Percentiles rank a stretch among this genome's conserved stretches.
Evolutionary conservation across 1,140 invertebrate genomes (phyloP).

Genomic region (Platyscapa corneri): DNA sequence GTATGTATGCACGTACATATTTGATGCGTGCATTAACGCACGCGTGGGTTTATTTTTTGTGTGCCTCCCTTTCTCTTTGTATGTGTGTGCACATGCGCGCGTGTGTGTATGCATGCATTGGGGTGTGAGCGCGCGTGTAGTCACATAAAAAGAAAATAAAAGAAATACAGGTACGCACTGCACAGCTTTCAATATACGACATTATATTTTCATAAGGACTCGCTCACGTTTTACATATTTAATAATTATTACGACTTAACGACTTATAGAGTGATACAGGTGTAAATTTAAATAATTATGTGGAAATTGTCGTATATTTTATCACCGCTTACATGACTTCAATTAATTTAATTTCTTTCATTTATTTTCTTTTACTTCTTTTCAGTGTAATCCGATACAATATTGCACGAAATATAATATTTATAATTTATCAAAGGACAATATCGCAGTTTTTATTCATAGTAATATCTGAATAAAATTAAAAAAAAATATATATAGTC

Average conservation of each 20-base stretch:
- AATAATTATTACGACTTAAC: conserved; percentile 48
- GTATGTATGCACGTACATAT: too few relatives aligned
- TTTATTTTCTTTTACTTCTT: conserved; percentile 6
- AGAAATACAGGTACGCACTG: conserved; percentile 12
- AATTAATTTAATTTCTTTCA: conserved; percentile 31
- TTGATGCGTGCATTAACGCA: too few relatives aligned
- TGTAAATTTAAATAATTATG: conserved; percentile 47
- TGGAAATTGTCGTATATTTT: conserved; percentile 46
- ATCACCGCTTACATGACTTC: conserved; percentile 29
- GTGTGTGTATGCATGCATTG: background rate
- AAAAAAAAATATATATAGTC: conserved; percentile 3
- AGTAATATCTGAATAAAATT: conserved; percentile 2
- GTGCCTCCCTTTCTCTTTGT: background rate
- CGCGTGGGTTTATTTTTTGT: background rate
- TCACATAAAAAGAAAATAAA: background rate
- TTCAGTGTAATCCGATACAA: conserved; percentile 46
- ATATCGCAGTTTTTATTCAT: conserved; percentile 22
- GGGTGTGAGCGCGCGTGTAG: background rate
- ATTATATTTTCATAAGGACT: conserved; percentile 66
- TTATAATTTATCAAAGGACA: conserved; percentile 29
- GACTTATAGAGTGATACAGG: conserved; percentile 55
- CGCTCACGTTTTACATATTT: conserved; percentile 58
- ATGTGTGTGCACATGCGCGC: too few relatives aligned
- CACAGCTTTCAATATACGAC: conserved; percentile 51
- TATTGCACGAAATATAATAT: conserved; percentile 44